phyloP scores from a whole-genome alignment of 2,113 vertebrate genomes.

The Corythoichthys intestinalis region DNA sequence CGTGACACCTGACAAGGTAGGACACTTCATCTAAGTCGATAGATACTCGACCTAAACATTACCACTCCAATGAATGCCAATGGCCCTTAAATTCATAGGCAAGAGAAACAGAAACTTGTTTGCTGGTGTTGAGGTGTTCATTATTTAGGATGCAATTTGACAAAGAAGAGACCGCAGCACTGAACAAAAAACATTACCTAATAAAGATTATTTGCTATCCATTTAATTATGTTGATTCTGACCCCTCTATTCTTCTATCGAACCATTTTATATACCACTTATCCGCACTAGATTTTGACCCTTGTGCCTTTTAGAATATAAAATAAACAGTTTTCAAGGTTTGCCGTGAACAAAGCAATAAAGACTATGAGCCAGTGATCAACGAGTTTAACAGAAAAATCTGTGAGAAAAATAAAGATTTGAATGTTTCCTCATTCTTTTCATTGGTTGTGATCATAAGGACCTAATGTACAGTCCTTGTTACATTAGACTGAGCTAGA shows the following conservation, averaged over 20 bases:
- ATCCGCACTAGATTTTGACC: conserved; percentile 24
- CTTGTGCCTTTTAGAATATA: conserved; percentile 23
- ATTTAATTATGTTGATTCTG: conserved; percentile 32
- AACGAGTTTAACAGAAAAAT: conserved; percentile 35
- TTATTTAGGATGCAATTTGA: conserved; percentile 14
- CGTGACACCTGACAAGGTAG: conserved; percentile 53
- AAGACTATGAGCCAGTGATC: conserved; percentile 32
- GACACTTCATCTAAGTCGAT: conserved; percentile 56
- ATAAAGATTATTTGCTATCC: conserved; percentile 28
- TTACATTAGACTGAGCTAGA: not conserved
- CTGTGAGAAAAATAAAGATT: conserved; percentile 42
- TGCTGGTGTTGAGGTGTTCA: conserved; percentile 16
- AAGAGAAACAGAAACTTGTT: conserved; percentile 15
- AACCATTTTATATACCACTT: not conserved
- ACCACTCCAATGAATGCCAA: conserved; percentile 21
- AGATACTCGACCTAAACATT: conserved; percentile 44
- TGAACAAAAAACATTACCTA: conserved; percentile 27
- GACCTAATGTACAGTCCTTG: not conserved
- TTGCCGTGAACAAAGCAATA: conserved; percentile 20
- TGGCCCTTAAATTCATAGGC: conserved; percentile 35
- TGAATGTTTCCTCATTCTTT: conserved; percentile 44
- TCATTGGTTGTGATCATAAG: conserved; percentile 7
- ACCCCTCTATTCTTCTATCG: not conserved
- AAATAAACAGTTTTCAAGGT: conserved; percentile 45
- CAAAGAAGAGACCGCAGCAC: conserved; percentile 7